Conservation (phyloP, 2,888 invertebrate species). For the Petrophora chlorosata region DNA sequence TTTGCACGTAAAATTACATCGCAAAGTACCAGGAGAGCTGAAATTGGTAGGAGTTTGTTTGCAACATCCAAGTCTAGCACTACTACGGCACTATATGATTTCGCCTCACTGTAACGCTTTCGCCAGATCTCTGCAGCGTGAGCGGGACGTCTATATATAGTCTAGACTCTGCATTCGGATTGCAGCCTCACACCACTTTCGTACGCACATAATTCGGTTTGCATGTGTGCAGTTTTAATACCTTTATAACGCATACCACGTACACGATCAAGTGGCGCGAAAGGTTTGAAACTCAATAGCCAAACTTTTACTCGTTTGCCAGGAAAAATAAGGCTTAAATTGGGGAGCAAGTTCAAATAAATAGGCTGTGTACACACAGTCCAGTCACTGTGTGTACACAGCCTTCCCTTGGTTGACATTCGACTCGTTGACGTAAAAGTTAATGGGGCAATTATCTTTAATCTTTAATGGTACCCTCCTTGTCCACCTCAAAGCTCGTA, state of each 20-base stretch:
- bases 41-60: neutral
- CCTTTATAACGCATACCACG: constrained; percentile 2
- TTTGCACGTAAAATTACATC: neutral
- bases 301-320: neutral
- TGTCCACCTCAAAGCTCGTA: too few species aligned
- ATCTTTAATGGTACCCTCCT: too few species aligned
- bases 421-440: too few species aligned
- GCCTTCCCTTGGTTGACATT: too few species aligned
- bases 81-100: neutral
- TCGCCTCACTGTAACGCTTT: neutral
- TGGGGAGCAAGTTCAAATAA: too few species aligned
- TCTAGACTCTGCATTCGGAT: constrained; percentile 12
- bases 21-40: constrained; percentile 15
- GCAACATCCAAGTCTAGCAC: neutral
- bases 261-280: neutral
- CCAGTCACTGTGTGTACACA: neutral
- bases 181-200: constrained; percentile 12
- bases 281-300: neutral
- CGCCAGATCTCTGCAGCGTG: constrained; percentile 1
- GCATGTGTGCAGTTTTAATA: constrained; percentile 1
- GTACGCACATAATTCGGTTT: constrained; percentile 1
- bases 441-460: too few species aligned
- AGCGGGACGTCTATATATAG: constrained; percentile 14
- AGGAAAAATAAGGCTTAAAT: neutral
- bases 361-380: neutral